Evolutionary conservation across 2,797 vertebrate species (phyloP), one percentile per base, ranked within the genome.

Genomic region (Lates japonicus): DNA sequence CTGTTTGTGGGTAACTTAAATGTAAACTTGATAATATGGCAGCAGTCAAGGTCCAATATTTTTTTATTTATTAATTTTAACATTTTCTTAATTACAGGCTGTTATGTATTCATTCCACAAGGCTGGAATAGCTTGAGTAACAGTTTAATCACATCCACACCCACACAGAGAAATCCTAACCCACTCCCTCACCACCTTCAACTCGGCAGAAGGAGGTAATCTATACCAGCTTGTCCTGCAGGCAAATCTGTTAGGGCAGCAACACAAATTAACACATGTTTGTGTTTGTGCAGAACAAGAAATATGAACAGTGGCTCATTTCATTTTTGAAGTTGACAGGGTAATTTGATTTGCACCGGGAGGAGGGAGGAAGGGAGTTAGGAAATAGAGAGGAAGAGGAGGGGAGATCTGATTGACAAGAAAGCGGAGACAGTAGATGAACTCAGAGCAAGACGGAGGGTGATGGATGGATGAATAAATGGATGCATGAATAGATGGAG

Each of bases 211-310:
- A 51, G 78, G 83, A 88, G 73, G 85, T 88, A 84, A 93, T 91
- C 88, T 66, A 83, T 88, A 90, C 76, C 79, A 74, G 81, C 78
- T 33, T 71, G 85, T 84, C 74, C 85, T 85, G 81, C 70, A 76
- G 88, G 84, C 83, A 87, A 84, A 87, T 90, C 76, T 87, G 87
- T 89, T 65, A 51, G 89, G 88, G 85, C 81, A 80, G 87, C 61
- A 58, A 79, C 87, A 88, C 87, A 90, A 92, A 92, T 89, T 79
- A 92, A 92, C 90, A 91, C 81, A 33, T 91, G 87, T 91, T 92
- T 93, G 86, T 92, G 88, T 91, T 90, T 89, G 90, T 88, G 85
- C 85, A 80, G 69, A 82, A 84, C 90, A 88, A 90, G 89, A 89
- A 82, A 80, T 84, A 89, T 88, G 85, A 89, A 87, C 70, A 17